Evolutionary conservation across 2,113 vertebrate genomes (phyloP).

Genomic region (Naja naja): DNA sequence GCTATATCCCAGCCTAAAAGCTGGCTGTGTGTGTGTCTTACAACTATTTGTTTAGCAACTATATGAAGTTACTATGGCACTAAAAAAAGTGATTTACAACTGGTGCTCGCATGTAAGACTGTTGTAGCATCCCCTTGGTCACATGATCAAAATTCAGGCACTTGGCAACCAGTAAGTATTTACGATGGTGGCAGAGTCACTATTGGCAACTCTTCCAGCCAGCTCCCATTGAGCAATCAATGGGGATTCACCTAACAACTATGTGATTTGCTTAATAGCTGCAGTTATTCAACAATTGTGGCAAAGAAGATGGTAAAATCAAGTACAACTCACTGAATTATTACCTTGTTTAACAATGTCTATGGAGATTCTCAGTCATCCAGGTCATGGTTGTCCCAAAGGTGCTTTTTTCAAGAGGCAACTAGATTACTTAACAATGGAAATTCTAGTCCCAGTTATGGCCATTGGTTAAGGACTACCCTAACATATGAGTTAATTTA

Average conservation of each 20-base stretch:
- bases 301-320: not conserved
- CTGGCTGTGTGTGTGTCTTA: not conserved
- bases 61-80: not conserved
- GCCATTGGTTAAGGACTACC: not conserved
- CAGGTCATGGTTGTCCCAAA: no score
- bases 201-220: not conserved
- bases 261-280: not conserved
- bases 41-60: not conserved
- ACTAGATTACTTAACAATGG: not conserved
- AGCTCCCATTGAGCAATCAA: not conserved
- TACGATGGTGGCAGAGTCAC: not conserved
- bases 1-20: not conserved
- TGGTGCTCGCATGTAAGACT: not conserved
- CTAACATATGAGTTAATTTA: not conserved
- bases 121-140: not conserved
- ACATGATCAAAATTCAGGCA: not conserved
- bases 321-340: not conserved
- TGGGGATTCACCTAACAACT: not conserved
- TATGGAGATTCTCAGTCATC: no score
- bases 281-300: not conserved
- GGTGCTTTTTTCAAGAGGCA: no score
- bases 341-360: not conserved
- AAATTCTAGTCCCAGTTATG: not conserved
- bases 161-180: not conserved
- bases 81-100: not conserved